phyloP scores from a whole-genome alignment of 2,113 vertebrate species.

The Brachyistius frenatus region DNA sequence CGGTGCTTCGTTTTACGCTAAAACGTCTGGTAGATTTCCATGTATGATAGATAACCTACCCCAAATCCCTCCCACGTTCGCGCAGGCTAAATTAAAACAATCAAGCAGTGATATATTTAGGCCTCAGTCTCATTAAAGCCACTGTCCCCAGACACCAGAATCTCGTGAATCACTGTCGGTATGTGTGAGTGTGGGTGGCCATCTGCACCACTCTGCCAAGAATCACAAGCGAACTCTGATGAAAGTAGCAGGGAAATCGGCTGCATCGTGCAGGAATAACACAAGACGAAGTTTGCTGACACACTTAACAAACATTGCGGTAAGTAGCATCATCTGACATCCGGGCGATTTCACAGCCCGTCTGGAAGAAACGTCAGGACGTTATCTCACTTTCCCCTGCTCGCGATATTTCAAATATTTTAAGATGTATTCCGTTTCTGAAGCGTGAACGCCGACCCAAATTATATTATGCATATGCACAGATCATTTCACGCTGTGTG shows the following conservation, averaged over 20 bases:
- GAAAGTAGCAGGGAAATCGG: constrained; percentile 37
- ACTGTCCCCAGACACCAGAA: not conserved
- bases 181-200: constrained; percentile 51
- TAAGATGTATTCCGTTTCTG: too few species aligned
- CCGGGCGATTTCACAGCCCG: not conserved
- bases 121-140: not conserved
- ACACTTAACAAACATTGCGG: constrained; percentile 35
- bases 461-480: not conserved
- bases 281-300: constrained; percentile 2
- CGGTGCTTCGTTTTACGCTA: not conserved
- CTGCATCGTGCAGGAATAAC: constrained; percentile 39
- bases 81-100: constrained; percentile 3
- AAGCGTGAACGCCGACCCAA: not conserved
- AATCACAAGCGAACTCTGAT: constrained; percentile 29
- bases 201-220: constrained; percentile 24
- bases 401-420: too few species aligned
- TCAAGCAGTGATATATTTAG: constrained; percentile 23
- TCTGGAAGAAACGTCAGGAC: not conserved
- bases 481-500: not conserved
- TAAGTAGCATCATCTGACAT: constrained; percentile 12
- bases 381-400: constrained; percentile 10
- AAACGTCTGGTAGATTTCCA: constrained; percentile 3
- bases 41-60: not conserved
- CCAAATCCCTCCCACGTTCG: not conserved
- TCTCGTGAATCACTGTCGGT: constrained; percentile 3